Evolutionary conservation across 1,140 invertebrate species (phyloP), one percentile per base, ranked within the genome.

Genomic region (Drosophila mayri): DNA sequence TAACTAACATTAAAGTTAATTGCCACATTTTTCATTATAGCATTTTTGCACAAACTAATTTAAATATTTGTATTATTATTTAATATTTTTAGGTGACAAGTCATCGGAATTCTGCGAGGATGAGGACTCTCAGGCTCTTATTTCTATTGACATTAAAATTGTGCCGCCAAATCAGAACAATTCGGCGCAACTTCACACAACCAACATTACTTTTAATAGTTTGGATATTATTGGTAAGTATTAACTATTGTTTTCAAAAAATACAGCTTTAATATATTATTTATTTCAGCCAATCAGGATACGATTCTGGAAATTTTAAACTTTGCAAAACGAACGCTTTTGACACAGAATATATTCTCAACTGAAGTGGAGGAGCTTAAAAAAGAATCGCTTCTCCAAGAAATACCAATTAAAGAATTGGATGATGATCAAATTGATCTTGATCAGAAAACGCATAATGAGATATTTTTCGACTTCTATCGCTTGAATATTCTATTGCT

Each of bases 401-500:
- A 50, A 30, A 62, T 57, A 14, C 28, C 55, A 10, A 71, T 52
- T 1, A 68, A 68, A 32, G 72, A 72, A 38, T 22, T 52, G 6
- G 68, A 68, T 81, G 35, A 60, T 25, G 46, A 67, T 32, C 50
- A 61, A 22, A 43, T 44, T 0, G 57, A 47, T 43, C 35, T 44
- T 0, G 57, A 47, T 43, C 35, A 49, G 32, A 49, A 68, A 40
- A 80, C 55, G 41, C 76, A 84, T 41, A 90, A 96, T 3, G 97
- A 98, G 93, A 94, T 99, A 30, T 97, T 96, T 25, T 98, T 99
- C 90, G 97, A 99, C 91, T 99, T 99, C 92, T 97, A 98, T 92
- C 95, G 97, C 16, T 93, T 99, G 32, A 98, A 98, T 92, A 95
- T 99, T 54, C 92, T 99, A 20, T 93, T 99, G 59, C 93, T 99